Evolutionary conservation across 2,888 invertebrate genomes (phyloP), one percentile per base, ranked within the genome.

Genomic region (Blastobasis lacticolella): DNA sequence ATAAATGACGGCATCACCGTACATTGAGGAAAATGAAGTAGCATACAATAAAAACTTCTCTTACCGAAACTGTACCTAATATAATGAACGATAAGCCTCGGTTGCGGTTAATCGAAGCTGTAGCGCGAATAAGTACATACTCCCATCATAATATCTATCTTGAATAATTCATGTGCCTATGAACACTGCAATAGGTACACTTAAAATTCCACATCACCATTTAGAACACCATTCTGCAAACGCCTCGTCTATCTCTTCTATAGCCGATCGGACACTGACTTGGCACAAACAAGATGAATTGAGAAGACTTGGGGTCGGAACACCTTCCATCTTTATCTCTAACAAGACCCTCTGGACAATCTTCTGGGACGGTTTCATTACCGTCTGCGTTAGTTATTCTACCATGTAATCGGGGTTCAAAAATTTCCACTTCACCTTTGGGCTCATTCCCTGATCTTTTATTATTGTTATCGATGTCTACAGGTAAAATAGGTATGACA

Each of bases 181-280:
- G 23, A 23, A 23, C 23, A 23, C 23, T 23, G 23, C 23, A 23
- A 23, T 23, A n/a, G n/a, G n/a, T n/a, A 23, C 23, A 23, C 23
- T 23, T 23, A 23, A 23, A 23, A 23, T 23, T 23, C 23, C 23
- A 3, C 3, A 23, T 23, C 23, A 23, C 23, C 23, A 3, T 23
- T 59, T 62, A 69, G 57, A 81, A 75, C 4, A 61, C 54, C 4
- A 66, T 52, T 63, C 82, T 69, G 50, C 85, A 86, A 54, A 63
- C 72, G 3, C 85, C 85, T 5, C 78, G 58, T 63, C 75, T 66
- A 54, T 85, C 86, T 10, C 57, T 63, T 51, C 70, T 73, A 44
- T 81, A 86, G 0, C 86, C 86, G 10, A 56, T 48, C 0, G 86
- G 86, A 53, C 86, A 87, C 48, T 85, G 82, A 45, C 55, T 61